Evolutionary conservation across 2,113 vertebrate species (phyloP).

Genomic region (Empidonax alnorum): DNA sequence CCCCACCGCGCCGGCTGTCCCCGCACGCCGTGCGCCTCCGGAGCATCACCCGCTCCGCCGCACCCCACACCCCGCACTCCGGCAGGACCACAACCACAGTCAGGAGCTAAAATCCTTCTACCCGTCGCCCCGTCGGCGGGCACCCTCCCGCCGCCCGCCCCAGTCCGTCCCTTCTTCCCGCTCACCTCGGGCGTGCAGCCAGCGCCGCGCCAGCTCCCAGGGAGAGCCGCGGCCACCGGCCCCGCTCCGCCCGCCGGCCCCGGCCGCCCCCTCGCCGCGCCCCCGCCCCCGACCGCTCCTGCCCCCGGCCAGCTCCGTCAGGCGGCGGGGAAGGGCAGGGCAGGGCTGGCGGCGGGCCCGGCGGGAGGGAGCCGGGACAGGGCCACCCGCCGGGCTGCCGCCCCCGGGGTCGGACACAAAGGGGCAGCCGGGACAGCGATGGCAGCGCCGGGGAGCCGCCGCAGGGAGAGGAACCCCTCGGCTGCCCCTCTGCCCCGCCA

Average conservation of each 20-base stretch:
- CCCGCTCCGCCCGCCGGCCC: conserved; percentile 60
- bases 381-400: neutral
- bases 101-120: neutral
- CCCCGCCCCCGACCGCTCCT: neutral
- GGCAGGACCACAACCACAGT: rapidly evolving
- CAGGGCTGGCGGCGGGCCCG: neutral
- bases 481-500: neutral
- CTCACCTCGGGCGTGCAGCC: conserved; percentile 79
- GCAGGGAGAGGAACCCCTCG: neutral
- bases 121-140: neutral
- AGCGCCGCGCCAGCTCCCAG: conserved; percentile 73
- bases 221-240: conserved; percentile 61
- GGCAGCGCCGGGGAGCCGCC: neutral
- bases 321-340: neutral
- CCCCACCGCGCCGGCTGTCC: neutral
- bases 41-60: neutral
- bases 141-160: neutral
- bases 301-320: neutral
- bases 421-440: neutral
- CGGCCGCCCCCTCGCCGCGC: neutral
- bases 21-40: neutral
- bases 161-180: neutral
- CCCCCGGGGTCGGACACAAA: neutral
- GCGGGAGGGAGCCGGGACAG: neutral
- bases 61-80: neutral